phyloP scores from a whole-genome alignment of 2,888 invertebrate genomes.

The Campoplex capitator region DNA sequence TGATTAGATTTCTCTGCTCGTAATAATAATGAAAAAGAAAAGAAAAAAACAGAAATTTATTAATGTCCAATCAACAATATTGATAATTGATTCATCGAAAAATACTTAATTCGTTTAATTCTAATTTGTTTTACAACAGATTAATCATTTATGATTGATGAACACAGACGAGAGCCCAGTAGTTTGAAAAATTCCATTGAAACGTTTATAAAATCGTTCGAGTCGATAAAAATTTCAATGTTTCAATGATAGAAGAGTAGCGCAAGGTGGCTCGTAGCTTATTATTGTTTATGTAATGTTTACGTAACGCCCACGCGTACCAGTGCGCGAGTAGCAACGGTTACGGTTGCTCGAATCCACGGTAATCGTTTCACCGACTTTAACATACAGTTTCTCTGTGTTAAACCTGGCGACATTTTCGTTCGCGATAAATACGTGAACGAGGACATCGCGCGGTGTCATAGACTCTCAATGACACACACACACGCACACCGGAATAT shows the following conservation, averaged over 20 bases:
- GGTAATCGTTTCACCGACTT: slow-evolving; percentile 40
- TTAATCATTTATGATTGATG: background rate
- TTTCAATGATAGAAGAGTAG: slow-evolving; percentile 47
- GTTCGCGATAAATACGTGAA: slow-evolving; percentile 62
- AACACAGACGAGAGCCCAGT: background rate
- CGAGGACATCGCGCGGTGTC: slow-evolving; percentile 38
- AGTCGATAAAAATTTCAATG: slow-evolving; percentile 39
- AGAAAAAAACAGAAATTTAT: background rate
- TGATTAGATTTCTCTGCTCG: background rate
- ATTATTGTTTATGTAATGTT: slow-evolving; percentile 83
- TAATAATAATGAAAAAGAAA: background rate
- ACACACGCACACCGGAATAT: background rate
- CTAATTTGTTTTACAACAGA: background rate
- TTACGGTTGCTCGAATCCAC: slow-evolving; percentile 64
- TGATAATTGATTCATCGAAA: background rate
- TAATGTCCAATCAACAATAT: background rate
- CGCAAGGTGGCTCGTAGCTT: slow-evolving; percentile 74
- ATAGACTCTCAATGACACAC: slow-evolving; percentile 33
- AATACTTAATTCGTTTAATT: background rate
- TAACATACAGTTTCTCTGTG: slow-evolving; percentile 39
- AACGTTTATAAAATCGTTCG: slow-evolving; percentile 64
- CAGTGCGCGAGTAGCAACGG: slow-evolving; percentile 63
- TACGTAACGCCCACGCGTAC: slow-evolving; percentile 78
- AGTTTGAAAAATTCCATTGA: background rate
- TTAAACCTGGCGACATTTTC: slow-evolving; percentile 54